A percentile compares a stretch with the other conserved stretches of the same genome.
phyloP scores from a whole-genome alignment of 2,113 vertebrate genomes.

The Suricata suricatta region DNA sequence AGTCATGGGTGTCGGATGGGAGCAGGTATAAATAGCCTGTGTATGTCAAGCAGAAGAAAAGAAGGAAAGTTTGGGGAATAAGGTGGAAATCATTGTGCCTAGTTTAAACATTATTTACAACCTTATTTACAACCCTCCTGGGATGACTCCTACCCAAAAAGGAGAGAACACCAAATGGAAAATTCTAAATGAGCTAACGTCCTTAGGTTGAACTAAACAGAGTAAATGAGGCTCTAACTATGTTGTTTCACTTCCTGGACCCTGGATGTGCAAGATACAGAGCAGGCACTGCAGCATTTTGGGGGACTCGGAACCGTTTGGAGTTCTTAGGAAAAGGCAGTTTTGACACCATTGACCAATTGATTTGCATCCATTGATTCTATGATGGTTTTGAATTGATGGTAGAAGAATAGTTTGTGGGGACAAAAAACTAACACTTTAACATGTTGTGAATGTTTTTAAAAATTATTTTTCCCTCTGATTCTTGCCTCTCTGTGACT shows the following conservation, averaged over 20 bases:
- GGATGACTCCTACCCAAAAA: not conserved
- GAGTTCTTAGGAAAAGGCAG: not conserved
- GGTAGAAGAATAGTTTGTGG: not conserved
- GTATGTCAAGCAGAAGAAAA: not conserved
- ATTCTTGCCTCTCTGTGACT: not conserved
- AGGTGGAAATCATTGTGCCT: constrained; percentile 41
- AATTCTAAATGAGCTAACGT: constrained; percentile 32
- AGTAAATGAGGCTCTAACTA: constrained; percentile 37
- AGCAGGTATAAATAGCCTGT: constrained; percentile 53
- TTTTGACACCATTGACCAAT: not conserved
- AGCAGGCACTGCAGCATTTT: not conserved
- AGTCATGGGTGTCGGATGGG: constrained; percentile 49
- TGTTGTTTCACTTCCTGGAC: constrained; percentile 9
- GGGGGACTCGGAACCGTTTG: not conserved
- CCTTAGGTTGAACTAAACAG: constrained; percentile 58
- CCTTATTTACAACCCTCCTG: not conserved
- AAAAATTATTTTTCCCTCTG: not conserved
- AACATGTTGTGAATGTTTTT: not conserved
- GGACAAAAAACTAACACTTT: not conserved
- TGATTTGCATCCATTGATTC: not conserved
- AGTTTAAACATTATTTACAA: not conserved
- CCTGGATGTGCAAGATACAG: not conserved
- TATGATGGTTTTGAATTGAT: not conserved
- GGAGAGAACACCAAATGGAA: constrained; percentile 37
- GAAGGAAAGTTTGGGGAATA: constrained; percentile 38